Evolutionary conservation across 2,888 invertebrate species (phyloP), one percentile per base, ranked within the genome.

Genomic region (Phrixothrix hirtus): DNA sequence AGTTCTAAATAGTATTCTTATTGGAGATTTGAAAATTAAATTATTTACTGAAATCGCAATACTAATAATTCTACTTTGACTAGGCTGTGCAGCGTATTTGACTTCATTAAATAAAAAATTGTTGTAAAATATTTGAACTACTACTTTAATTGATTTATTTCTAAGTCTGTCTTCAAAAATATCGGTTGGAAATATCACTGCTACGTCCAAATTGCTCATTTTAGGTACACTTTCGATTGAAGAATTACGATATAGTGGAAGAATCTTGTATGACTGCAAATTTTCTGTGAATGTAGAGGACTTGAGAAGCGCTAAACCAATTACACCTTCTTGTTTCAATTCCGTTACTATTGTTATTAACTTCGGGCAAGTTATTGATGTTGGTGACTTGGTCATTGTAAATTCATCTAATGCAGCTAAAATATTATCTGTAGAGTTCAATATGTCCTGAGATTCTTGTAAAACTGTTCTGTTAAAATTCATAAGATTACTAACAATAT

Each of bases 401-500:
- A 82, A 75, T 54, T 75, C 74, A 63, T 80, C 82, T 29, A 84
- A 73, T n/a, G 81, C 77, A 61, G 83, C 82, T 34, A 85, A 70
- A 50, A 85, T 76, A 7, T 79, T 78, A 67, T 84, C 84, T 2
- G 84, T 83, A 6, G 84, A 81, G 69, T 84, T 84, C 42, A 85
- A 74, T 11, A 77, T 77, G 65, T 77, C 76, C 2, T 81, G 77
- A 58, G 80, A 45, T 5, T 51, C 31, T 11, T 21, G 9, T 12
- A 64, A 32, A 5, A 49, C 31, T 5, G 32, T 27, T 66, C 78
- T 77, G 60, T 83, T 79, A 69, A 80, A 75, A 5, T 75, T 72
- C 74, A 77, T 79, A 1, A 80, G 77, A 25, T 78, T 76, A 54
- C 79, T 78, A 25, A 76, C 68, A 29, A 79, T 74, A 49, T 78